These are phyloP conservation scores for Turdus rufiventris DNA, from an alignment of 2,113 vertebrate genomes.

Conservation along the genomic window DNA sequence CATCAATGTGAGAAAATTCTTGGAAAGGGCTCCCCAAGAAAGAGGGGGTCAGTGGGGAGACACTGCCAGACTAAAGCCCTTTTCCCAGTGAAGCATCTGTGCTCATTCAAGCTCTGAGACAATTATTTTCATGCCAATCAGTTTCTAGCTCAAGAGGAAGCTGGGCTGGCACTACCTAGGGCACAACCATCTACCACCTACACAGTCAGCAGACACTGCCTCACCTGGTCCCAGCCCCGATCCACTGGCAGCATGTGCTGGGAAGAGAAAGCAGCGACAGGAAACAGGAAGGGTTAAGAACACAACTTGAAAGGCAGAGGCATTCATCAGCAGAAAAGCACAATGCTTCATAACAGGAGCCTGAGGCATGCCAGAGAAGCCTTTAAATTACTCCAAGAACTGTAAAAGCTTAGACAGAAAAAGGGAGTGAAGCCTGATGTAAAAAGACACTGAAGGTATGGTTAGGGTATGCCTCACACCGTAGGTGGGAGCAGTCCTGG, in stretches of 20 bases:
- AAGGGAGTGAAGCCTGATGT: neutral
- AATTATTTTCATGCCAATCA: neutral
- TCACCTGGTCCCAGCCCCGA: conserved; percentile 83
- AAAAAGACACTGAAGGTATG: neutral
- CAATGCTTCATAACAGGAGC: neutral
- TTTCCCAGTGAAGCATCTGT: neutral
- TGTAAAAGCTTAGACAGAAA: neutral
- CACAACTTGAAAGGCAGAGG: conserved; percentile 28
- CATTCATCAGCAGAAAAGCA: conserved; percentile 27
- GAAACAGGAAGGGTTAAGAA: conserved; percentile 62
- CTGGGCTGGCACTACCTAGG: neutral
- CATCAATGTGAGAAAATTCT: neutral
- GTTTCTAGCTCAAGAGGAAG: neutral
- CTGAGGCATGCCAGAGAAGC: neutral
- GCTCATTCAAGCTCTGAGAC: neutral
- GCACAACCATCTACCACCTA: neutral
- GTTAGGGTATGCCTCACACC: neutral
- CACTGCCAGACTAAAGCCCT: neutral
- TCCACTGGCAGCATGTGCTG: conserved; percentile 79
- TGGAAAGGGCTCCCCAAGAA: neutral
- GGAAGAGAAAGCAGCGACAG: conserved; percentile 81
- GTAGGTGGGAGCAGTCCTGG: neutral
- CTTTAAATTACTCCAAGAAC: neutral
- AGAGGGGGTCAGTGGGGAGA: neutral
- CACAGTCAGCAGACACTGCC: conserved; percentile 42